Evolutionary conservation across 2,113 vertebrate species (phyloP).

Genomic region (Eleginops maclovinus): DNA sequence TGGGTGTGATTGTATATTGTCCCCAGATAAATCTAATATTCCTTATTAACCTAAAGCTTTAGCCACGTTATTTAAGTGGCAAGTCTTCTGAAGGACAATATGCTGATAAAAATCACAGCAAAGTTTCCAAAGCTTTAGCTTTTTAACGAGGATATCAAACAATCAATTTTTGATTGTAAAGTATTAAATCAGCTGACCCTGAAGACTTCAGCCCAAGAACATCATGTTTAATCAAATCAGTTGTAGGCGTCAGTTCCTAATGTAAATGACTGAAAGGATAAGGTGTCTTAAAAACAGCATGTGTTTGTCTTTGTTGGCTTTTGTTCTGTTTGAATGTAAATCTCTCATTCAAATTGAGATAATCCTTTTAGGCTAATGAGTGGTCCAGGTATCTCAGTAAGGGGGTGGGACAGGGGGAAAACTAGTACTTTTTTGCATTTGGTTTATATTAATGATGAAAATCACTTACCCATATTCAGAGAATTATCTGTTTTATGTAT

Average conservation of each 20-base stretch:
- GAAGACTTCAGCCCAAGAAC: not conserved
- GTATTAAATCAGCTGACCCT: not conserved
- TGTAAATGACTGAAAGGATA: constrained; percentile 16
- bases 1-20: not conserved
- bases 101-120: not conserved
- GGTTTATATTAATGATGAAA: too few species aligned
- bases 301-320: constrained; percentile 31
- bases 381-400: constrained; percentile 1
- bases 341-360: constrained; percentile 39
- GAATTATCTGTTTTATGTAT: not conserved
- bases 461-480: not conserved
- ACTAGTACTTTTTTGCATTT: too few species aligned
- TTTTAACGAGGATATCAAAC: not conserved
- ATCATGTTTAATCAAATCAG: constrained; percentile 6
- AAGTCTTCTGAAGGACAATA: not conserved
- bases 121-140: not conserved
- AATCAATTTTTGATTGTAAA: not conserved
- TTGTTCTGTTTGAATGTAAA: constrained; percentile 64
- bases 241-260: not conserved
- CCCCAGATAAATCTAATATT: not conserved
- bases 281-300: constrained; percentile 36
- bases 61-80: not conserved
- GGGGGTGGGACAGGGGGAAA: not conserved
- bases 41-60: not conserved
- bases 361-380: constrained; percentile 49